These are phyloP conservation scores for Dryobota labecula DNA, from an alignment of 2,888 invertebrate species.

Conservation along the genomic window DNA sequence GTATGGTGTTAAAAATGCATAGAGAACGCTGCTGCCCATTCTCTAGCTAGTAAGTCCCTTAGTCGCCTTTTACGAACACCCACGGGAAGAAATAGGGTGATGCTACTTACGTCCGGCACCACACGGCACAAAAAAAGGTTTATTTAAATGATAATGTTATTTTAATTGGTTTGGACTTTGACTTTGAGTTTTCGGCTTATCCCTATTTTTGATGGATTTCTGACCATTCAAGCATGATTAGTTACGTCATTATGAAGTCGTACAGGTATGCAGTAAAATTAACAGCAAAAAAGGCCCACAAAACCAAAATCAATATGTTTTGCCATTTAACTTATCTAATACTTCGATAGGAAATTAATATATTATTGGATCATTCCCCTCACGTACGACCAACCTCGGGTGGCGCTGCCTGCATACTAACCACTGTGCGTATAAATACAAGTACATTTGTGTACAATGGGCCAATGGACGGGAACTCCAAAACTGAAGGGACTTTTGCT, in stretches of 20 bases:
- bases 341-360: constrained; percentile 60
- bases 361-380: constrained; percentile 42
- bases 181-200: neutral
- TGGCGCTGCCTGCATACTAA: constrained; percentile 47
- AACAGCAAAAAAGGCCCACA: neutral
- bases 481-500: constrained; percentile 9
- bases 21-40: too few species aligned
- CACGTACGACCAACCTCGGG: constrained; percentile 54
- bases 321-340: constrained; percentile 54
- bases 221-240: neutral
- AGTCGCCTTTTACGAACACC: too few species aligned
- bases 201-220: neutral
- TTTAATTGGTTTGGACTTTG: too few species aligned
- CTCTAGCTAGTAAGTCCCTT: too few species aligned
- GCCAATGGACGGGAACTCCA: constrained; percentile 10
- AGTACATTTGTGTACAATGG: constrained; percentile 35
- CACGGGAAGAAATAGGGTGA: too few species aligned
- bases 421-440: constrained; percentile 11
- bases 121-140: too few species aligned
- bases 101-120: too few species aligned
- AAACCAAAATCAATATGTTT: constrained; percentile 32
- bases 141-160: too few species aligned
- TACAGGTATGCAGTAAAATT: neutral
- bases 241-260: neutral
- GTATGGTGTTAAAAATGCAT: too few species aligned